Evolutionary conservation across 2,888 invertebrate species (phyloP), one percentile per base, ranked within the genome.

Genomic region (Cheilosia soror): DNA sequence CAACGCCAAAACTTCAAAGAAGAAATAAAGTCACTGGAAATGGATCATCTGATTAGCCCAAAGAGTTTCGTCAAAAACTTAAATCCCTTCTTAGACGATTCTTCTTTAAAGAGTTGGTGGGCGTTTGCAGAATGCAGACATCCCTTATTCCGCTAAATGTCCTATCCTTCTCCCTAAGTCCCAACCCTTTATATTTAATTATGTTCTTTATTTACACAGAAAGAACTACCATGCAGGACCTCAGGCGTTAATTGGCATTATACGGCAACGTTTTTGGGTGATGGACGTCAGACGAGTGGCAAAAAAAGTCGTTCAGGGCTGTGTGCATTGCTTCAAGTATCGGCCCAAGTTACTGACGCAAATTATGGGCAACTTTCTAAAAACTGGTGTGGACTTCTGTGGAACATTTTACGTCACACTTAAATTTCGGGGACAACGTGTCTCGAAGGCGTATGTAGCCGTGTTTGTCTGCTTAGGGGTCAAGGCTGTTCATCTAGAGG

Each of bases 301-400:
- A 9, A 44, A 53, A 7, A 44, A 53, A 5, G 40, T 72, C 4
- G 40, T 72, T 2, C 27, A 44, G 20, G 20, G 20, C 20, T 20
- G 20, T 5, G 20, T 65, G 4, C 33, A 31, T 11, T 79, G 80
- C 47, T 25, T 73, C 5, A 33, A n/a, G 31, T 69, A 55, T 20
- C 20, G 49, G n/a, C 63, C 58, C 0, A 60, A 31, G 42, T n/a
- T 57, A 15, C n/a, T 63, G 4, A n/a, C 33, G 25, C 63, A 78
- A 31, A 79, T 71, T 2, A 76, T 69, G 69, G 58, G 53, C 11
- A 62, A 6, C 15, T 81, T 66, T 66, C 20, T 15, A 7, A 15
- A 44, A 5, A 25, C n/a, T 11, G 49, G 69, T 11, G 69, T 78
- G 0, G 77, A 78, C 15, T 69, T 69, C 37, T 78, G 77, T 62